Evolutionary conservation across 2,113 vertebrate genomes (phyloP).

Genomic region (Phycodurus eques): DNA sequence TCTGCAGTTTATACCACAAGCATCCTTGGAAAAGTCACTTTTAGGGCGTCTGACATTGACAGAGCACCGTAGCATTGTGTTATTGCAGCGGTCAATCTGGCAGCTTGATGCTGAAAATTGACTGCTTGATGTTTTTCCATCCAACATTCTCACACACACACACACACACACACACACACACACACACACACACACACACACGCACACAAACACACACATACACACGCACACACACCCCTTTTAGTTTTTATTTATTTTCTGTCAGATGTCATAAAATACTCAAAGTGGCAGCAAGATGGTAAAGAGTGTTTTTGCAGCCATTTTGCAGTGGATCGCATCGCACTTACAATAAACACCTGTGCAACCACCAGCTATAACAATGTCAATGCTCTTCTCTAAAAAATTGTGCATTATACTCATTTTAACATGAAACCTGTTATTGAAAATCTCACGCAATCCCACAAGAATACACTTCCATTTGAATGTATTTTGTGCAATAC

Average conservation of each 20-base stretch:
- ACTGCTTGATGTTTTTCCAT: not conserved
- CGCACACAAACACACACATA: not conserved
- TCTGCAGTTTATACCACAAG: not conserved
- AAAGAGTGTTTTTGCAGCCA: not conserved
- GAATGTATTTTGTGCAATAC: too few species aligned
- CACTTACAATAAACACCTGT: conserved; percentile 2
- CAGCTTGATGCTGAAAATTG: conserved; percentile 1
- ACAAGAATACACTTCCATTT: too few species aligned
- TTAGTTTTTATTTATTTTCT: not conserved
- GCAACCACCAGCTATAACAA: not conserved
- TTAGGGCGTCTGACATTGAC: not conserved
- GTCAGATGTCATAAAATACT: not conserved
- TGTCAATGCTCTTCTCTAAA: not conserved
- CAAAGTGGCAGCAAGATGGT: not conserved
- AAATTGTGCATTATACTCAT: not conserved
- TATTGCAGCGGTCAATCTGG: conserved; percentile 3
- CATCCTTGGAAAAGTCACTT: conserved; percentile 3
- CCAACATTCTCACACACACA: not conserved
- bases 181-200: not conserved
- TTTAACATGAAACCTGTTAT: not conserved
- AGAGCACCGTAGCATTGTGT: not conserved
- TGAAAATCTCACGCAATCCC: not conserved
- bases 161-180: not conserved
- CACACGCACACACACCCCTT: not conserved
- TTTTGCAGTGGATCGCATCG: not conserved